Percentiles rank a stretch among this genome's conserved stretches.
These are phyloP conservation scores for Battus philenor DNA, from an alignment of 1,140 invertebrate genomes.

Conservation along the genomic window DNA sequence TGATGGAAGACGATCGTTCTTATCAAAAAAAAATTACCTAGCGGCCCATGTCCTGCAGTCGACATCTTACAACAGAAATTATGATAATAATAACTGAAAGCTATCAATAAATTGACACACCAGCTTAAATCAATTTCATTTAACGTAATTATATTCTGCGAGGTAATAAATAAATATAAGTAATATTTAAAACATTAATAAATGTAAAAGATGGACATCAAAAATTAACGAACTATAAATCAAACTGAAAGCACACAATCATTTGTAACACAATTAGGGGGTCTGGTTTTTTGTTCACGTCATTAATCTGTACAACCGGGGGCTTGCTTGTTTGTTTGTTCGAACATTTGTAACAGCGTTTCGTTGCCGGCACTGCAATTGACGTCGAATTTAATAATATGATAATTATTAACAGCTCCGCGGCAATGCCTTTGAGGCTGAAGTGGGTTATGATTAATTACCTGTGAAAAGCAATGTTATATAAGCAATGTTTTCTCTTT, in stretches of 20 bases:
- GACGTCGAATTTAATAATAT: constrained; percentile 20
- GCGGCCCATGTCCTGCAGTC: no score
- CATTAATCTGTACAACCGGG: constrained; percentile 62
- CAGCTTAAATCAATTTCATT: no score
- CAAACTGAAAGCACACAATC: constrained; percentile 41
- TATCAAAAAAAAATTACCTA: no score
- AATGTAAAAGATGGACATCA: constrained; percentile 14
- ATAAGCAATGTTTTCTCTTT: constrained; percentile 7
- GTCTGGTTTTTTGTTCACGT: constrained; percentile 34
- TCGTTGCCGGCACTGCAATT: neutral
- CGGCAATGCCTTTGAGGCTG: constrained; percentile 4
- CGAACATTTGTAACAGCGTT: constrained; percentile 29
- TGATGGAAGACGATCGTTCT: no score
- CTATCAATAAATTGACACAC: no score
- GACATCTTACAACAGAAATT: no score
- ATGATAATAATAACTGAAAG: no score
- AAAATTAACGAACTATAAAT: constrained; percentile 42
- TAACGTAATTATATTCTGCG: no score
- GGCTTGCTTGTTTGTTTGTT: constrained; percentile 47
- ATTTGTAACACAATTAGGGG: constrained; percentile 61
- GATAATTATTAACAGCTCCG: constrained; percentile 28
- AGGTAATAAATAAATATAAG: neutral
- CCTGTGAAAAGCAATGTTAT: constrained; percentile 8
- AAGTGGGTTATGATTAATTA: constrained; percentile 18
- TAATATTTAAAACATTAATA: constrained; percentile 17